Percentiles rank a stretch among this genome's conserved stretches.
Conservation (phyloP, 1,140 invertebrate genomes). For the Drosophila novamexicana region DNA sequence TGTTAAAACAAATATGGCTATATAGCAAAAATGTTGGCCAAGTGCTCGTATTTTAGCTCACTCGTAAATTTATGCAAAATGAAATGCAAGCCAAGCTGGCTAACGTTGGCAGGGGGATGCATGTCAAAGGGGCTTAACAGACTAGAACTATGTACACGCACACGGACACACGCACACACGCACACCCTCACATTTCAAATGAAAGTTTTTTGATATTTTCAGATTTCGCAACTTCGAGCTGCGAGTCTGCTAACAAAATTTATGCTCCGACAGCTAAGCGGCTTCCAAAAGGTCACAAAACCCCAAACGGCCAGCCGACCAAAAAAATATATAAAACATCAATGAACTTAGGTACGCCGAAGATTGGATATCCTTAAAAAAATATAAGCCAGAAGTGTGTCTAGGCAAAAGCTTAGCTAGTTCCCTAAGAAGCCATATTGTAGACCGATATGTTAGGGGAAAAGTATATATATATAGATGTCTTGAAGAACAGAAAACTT, state of each 20-base stretch:
- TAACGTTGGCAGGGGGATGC: slow-evolving; percentile 15
- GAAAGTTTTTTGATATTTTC: slow-evolving; percentile 25
- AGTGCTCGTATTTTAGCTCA: slow-evolving; percentile 35
- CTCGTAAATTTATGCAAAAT: slow-evolving; percentile 50
- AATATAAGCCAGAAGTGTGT: neutral
- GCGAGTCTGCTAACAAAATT: slow-evolving; percentile 29
- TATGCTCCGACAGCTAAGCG: slow-evolving; percentile 42
- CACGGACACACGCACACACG: neutral
- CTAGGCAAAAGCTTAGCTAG: too few relatives aligned
- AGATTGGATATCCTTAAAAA: neutral
- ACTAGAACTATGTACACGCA: slow-evolving; percentile 7
- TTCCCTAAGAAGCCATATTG: too few relatives aligned
- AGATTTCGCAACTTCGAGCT: slow-evolving; percentile 16
- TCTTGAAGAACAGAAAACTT: too few relatives aligned
- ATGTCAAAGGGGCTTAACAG: slow-evolving; percentile 11
- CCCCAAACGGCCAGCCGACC: slow-evolving; percentile 7
- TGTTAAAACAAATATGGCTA: slow-evolving; percentile 45
- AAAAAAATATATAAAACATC: neutral
- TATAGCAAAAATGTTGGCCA: slow-evolving; percentile 43
- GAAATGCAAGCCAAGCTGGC: slow-evolving; percentile 38
- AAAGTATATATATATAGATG: too few relatives aligned
- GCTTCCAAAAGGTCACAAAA: slow-evolving; percentile 36
- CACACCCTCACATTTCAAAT: slow-evolving; percentile 19
- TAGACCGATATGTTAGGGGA: too few relatives aligned
- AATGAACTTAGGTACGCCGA: too few relatives aligned